phyloP scores from a whole-genome alignment of 2,797 vertebrate genomes.

The Poeciliopsis gracilis region DNA sequence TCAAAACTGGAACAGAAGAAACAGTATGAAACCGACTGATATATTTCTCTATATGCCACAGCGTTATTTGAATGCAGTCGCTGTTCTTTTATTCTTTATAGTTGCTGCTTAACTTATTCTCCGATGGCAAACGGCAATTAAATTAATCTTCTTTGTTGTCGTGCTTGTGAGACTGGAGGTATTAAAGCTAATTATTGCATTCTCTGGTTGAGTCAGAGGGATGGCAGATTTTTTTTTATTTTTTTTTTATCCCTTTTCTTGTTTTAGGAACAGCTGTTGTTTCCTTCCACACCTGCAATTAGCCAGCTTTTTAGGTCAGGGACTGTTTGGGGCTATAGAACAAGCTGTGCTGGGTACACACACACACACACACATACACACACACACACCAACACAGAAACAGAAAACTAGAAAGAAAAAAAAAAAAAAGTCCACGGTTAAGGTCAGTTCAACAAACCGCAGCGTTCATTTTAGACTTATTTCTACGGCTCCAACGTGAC shows the following conservation, averaged over 20 bases:
- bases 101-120: neutral
- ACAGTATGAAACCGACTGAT: neutral
- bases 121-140: neutral
- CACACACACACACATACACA: conserved; percentile 10
- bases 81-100: neutral
- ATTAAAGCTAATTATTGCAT: conserved; percentile 41
- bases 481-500: neutral
- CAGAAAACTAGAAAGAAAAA: neutral
- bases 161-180: conserved; percentile 16
- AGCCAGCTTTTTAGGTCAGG: conserved; percentile 71
- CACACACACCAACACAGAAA: conserved; percentile 25
- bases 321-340: conserved; percentile 66
- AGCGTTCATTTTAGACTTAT: neutral
- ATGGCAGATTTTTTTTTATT: conserved; percentile 26
- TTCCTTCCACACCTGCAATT: conserved; percentile 71
- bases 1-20: neutral
- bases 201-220: conserved; percentile 27
- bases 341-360: conserved; percentile 30
- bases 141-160: neutral
- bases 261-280: conserved; percentile 64
- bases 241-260: neutral
- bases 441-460: conserved; percentile 23
- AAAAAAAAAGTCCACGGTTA: conserved; percentile 6
- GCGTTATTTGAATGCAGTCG: neutral
- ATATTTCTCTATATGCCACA: neutral